Percentiles rank a stretch among this genome's conserved stretches.
These are phyloP conservation scores for Acanthosepion pharaonis DNA, from an alignment of 2,888 invertebrate genomes.

Conservation along the genomic window DNA sequence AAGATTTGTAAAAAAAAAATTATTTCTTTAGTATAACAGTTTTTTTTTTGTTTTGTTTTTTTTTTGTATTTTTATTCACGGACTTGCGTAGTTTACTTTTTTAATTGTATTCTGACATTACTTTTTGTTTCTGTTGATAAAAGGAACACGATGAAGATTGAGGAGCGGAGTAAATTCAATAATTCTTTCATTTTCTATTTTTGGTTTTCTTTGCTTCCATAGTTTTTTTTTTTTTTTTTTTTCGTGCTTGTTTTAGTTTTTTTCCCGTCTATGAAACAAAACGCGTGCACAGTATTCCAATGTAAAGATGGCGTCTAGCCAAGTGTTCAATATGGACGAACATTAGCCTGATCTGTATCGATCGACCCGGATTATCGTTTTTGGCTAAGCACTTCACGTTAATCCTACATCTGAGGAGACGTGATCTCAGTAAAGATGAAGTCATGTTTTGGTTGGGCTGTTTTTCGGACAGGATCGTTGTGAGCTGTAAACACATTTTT, in stretches of 20 bases:
- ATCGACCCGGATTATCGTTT: constrained; percentile 24
- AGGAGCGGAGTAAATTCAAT: too few relatives aligned
- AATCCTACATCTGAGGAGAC: constrained; percentile 11
- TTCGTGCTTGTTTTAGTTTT: neutral
- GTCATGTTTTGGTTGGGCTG: neutral
- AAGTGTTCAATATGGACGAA: neutral
- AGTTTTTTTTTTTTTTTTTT: neutral
- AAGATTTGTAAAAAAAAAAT: too few relatives aligned
- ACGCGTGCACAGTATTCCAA: neutral
- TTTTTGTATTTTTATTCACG: too few relatives aligned
- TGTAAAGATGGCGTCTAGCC: neutral
- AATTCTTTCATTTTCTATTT: too few relatives aligned
- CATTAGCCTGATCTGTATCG: constrained; percentile 4
- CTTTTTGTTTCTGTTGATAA: too few relatives aligned
- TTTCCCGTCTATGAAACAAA: neutral
- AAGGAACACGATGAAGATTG: too few relatives aligned
- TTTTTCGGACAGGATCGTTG: neutral
- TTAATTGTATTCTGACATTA: too few relatives aligned
- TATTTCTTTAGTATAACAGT: too few relatives aligned
- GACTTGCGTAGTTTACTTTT: too few relatives aligned
- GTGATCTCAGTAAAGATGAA: neutral
- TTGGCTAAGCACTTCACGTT: neutral
- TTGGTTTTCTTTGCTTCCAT: too few relatives aligned
- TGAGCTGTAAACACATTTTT: neutral
- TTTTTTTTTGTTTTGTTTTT: too few relatives aligned